Percentiles rank a stretch among this genome's conserved stretches.
phyloP scores from a whole-genome alignment of 2,888 invertebrate species.

The Gymnocheta viridis region DNA sequence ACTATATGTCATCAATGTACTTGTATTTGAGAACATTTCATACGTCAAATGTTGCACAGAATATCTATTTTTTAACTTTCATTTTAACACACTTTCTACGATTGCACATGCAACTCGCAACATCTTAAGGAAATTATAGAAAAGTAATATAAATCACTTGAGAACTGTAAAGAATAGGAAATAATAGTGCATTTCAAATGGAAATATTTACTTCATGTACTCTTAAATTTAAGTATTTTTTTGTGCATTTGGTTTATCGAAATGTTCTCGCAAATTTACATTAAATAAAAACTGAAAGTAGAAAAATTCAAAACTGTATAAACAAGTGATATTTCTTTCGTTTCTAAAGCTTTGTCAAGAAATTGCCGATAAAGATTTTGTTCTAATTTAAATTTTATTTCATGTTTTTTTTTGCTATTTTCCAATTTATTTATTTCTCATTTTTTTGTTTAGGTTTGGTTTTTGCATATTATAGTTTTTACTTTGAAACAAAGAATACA shows the following conservation, averaged over 20 bases:
- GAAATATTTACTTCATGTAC: not conserved
- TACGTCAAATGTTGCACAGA: not conserved
- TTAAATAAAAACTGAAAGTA: conserved; percentile 18
- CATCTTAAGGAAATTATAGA: conserved; percentile 18
- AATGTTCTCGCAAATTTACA: conserved; percentile 18
- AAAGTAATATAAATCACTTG: conserved; percentile 51
- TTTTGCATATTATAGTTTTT: not conserved
- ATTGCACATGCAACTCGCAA: not conserved
- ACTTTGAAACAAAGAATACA: conserved; percentile 28
- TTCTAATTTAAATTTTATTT: conserved; percentile 26
- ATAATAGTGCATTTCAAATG: not conserved
- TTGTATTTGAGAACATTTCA: conserved; percentile 7
- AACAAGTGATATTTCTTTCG: not conserved
- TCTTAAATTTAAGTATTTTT: not conserved
- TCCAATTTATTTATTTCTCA: not conserved
- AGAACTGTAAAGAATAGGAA: conserved; percentile 24
- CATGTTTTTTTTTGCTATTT: not conserved
- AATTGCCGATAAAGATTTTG: conserved; percentile 51
- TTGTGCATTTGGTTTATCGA: not conserved
- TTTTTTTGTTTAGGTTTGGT: not conserved
- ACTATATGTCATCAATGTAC: conserved; percentile 29
- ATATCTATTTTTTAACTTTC: not conserved
- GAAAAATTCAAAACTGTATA: not conserved
- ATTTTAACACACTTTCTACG: conserved; percentile 4
- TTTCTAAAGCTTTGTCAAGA: not conserved